Evolutionary conservation across 1,140 invertebrate genomes (phyloP).

Genomic region (Pseudomyrmex gracilis): DNA sequence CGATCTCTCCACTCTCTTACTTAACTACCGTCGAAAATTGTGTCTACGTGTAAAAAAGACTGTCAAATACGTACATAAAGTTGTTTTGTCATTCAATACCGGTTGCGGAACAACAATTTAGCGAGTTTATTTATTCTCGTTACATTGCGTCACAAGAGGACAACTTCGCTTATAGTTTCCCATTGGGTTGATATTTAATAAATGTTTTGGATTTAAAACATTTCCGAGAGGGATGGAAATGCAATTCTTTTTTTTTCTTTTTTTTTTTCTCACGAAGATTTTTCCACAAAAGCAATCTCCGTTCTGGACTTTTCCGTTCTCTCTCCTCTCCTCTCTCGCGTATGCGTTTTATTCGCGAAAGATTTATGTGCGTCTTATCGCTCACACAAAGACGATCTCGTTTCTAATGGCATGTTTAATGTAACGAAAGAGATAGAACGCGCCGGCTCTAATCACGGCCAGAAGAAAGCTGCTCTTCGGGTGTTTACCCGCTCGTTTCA

Average conservation of each 20-base stretch:
- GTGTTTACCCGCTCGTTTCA: conserved; percentile 71
- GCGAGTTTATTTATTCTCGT: conserved; percentile 19
- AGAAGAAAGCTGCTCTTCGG: conserved; percentile 68
- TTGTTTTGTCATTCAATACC: conserved; percentile 17
- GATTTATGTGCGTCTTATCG: conserved; percentile 30
- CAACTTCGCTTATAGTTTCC: conserved; percentile 26
- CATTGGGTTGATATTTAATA: neutral
- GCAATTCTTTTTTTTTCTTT: neutral
- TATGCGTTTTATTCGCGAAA: conserved; percentile 35
- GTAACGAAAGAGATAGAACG: conserved; percentile 72
- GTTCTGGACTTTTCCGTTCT: neutral
- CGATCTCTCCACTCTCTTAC: neutral
- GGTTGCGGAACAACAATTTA: neutral
- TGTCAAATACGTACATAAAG: neutral
- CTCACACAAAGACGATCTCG: conserved; percentile 75
- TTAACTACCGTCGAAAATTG: neutral
- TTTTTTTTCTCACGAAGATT: no score
- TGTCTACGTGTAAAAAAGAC: neutral
- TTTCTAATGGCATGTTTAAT: conserved; percentile 74
- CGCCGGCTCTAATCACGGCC: conserved; percentile 66
- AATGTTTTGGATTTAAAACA: neutral
- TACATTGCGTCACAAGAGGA: neutral
- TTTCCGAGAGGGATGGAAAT: neutral
- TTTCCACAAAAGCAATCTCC: neutral
- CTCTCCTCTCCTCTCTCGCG: neutral